Evolutionary conservation across 2,797 vertebrate species (phyloP), one percentile per base, ranked within the genome.

Genomic region (Diplodus sargus): DNA sequence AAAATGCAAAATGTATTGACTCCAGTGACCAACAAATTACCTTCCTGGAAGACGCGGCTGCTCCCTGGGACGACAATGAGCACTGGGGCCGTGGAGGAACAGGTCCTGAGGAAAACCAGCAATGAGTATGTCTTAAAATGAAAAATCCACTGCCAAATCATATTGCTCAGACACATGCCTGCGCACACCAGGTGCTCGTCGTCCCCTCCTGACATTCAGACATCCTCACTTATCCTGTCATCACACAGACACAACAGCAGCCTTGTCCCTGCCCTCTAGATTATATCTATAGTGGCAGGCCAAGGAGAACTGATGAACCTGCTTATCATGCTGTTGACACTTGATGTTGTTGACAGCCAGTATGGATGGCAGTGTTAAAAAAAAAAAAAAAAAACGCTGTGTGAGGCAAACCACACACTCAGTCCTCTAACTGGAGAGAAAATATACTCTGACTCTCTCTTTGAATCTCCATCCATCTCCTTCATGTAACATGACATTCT

Each of bases 171-270:
- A 85, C 79, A 79, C 61, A 76, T 48, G 66, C 47, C 70, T 67
- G 68, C 76, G 76, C 75, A 60, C 79, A 63, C 34, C 52, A 25
- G 59, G 70, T 80, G 65, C 62, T 81, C 78, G 82, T 82, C 84
- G 72, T 62, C 75, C 34, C 70, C 62, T 52, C 54, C 82, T 84
- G 88, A 92, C 85, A 87, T 78, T 86, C 76, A 89, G 78, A 88
- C 69, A 78, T 74, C 83, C 77, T 80, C 80, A 80, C 86, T 87
- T 90, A 91, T 90, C 88, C 81, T 88, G 88, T 90, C 90, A 91
- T 86, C 89, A 69, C 72, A 60, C 28, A 80, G 82, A 81, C 68
- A 73, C 57, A 49, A 51, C 70, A 73, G 74, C 78, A 68, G 74
- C 25, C 75, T 45, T 22, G 74, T 52, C 83, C 74, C 84, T 80